Evolutionary conservation across 2,888 invertebrate species (phyloP), one percentile per base, ranked within the genome.

Genomic region (Bimastos eiseni): DNA sequence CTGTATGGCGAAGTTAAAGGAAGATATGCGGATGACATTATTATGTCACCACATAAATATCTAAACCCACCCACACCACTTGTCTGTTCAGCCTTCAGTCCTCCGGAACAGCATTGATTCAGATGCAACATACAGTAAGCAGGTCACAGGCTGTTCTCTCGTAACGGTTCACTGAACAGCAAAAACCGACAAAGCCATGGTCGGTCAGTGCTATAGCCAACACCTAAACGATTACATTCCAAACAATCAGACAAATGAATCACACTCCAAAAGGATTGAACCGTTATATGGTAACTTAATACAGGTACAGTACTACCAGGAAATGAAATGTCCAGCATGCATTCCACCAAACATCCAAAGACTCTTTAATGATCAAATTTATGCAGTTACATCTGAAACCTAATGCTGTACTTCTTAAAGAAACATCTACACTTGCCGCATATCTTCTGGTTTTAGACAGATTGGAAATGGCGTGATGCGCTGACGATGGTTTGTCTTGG

Each of bases 21-120:
- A 70, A 30, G 70, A 70, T 6, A 70, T 8, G 13, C 30, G 1
- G n/a, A 70, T 70, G 70, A 70, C 70, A 41, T n/a, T n/a, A 49
- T 24, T 2, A 49, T 24, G 6, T 11, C 49, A 70, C 0, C 11
- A 70, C 70, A 70, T 70, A 70, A 55, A 70, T 70, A 70, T n/a
- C 70, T n/a, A 70, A 70, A n/a, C 70, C 70, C 70, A 70, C 70
- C 49, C 49, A n/a, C 70, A 70, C 6, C n/a, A 1, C n/a, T 70
- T 4, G 70, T n/a, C 70, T 70, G 70, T 70, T 70, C n/a, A 6
- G 70, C 70, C 70, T 30, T n/a, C 70, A 70, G n/a, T 11, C 70
- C 70, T 70, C 41, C n/a, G n/a, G 49, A 49, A n/a, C n/a, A n/a
- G 70, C n/a, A 70, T n/a, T 70, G 70, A n/a, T 70, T 70, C 70